These are phyloP conservation scores for Allobates femoralis DNA, from an alignment of 2,797 vertebrate genomes.

Conservation along the genomic window DNA sequence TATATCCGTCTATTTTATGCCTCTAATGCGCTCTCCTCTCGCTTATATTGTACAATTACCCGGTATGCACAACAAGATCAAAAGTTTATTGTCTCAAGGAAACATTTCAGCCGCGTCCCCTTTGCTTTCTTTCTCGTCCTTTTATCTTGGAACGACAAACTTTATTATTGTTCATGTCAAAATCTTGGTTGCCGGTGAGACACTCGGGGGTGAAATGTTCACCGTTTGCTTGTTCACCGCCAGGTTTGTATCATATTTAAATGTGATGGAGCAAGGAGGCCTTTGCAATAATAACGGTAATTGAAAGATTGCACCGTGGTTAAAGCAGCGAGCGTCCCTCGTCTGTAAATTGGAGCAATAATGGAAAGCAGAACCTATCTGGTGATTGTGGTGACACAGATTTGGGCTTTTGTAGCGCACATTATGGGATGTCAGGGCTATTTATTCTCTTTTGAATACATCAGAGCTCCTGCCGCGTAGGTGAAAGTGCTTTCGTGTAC, in stretches of 20 bases:
- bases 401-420: conserved; percentile 18
- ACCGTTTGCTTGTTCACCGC: conserved; percentile 58
- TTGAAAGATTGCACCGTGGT: conserved; percentile 37
- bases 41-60: conserved; percentile 40
- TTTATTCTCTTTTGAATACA: conserved; percentile 37
- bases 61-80: conserved; percentile 50
- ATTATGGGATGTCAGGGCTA: conserved; percentile 21
- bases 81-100: conserved; percentile 55
- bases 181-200: background rate
- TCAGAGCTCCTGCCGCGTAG: background rate
- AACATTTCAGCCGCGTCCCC: conserved; percentile 27
- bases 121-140: conserved; percentile 54
- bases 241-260: conserved; percentile 42
- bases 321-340: conserved; percentile 30
- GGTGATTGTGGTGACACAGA: conserved; percentile 42
- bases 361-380: conserved; percentile 16
- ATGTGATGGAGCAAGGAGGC: conserved; percentile 2
- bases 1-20: conserved; percentile 51
- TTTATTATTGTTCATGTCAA: conserved; percentile 50
- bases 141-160: conserved; percentile 55
- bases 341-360: conserved; percentile 38
- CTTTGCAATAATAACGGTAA: conserved; percentile 36
- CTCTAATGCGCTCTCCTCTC: conserved; percentile 24
- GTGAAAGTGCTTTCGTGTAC: conserved; percentile 1
- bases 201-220: conserved; percentile 59